Evolutionary conservation across 2,797 vertebrate species (phyloP).

Genomic region (Serranus cabrilla): DNA sequence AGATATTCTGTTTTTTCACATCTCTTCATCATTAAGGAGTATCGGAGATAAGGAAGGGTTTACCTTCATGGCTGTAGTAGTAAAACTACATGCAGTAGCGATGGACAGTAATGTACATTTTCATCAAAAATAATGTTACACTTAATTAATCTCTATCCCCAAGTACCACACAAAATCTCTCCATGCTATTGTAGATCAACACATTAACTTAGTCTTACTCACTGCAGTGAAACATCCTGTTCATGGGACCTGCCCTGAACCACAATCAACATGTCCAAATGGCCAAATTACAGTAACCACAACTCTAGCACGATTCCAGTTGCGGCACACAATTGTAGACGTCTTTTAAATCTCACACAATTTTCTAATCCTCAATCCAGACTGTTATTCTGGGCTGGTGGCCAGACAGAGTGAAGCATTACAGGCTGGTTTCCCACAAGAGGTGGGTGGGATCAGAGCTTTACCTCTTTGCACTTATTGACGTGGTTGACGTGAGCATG

Average conservation of each 20-base stretch:
- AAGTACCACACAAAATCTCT: slow-evolving; percentile 1
- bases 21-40: too few species aligned
- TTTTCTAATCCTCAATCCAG: slow-evolving; percentile 58
- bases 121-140: background rate
- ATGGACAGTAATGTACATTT: too few species aligned
- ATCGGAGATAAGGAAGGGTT: too few species aligned
- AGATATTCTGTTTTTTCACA: too few species aligned
- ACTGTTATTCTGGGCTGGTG: slow-evolving; percentile 62
- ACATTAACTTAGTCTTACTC: slow-evolving; percentile 5
- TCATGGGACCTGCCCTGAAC: slow-evolving; percentile 40
- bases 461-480: slow-evolving; percentile 14
- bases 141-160: background rate
- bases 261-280: slow-evolving; percentile 36
- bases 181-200: slow-evolving; percentile 12
- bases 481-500: slow-evolving; percentile 5
- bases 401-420: slow-evolving; percentile 45
- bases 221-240: slow-evolving; percentile 6
- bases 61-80: too few species aligned
- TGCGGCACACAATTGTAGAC: slow-evolving; percentile 28
- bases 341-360: slow-evolving; percentile 48
- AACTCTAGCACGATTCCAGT: slow-evolving; percentile 32
- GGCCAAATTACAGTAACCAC: slow-evolving; percentile 48
- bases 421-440: slow-evolving; percentile 49
- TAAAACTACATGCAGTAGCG: too few species aligned
- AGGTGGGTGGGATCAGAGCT: slow-evolving; percentile 46